phyloP scores from a whole-genome alignment of 1,140 invertebrate genomes.

The Drosophila mauritiana region DNA sequence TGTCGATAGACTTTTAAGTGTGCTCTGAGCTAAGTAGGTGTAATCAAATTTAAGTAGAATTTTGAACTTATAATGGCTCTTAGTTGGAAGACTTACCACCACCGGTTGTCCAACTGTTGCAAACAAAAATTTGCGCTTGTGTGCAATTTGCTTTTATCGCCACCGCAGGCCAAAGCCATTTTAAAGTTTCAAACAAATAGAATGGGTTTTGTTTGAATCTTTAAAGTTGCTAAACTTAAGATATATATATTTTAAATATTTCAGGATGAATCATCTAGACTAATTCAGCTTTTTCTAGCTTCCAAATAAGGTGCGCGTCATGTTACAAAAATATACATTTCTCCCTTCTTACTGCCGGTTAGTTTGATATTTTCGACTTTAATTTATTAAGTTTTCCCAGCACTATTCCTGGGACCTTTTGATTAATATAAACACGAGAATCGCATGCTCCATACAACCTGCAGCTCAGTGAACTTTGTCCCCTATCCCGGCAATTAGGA shows the following conservation, averaged over 20 bases:
- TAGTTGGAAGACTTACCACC: neutral
- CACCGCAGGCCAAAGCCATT: neutral
- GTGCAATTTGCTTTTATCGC: neutral
- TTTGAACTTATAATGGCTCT: slow-evolving; percentile 1
- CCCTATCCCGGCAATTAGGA: slow-evolving; percentile 7
- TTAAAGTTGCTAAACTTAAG: too few species aligned
- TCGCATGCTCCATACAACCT: slow-evolving; percentile 14
- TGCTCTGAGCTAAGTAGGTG: slow-evolving; percentile 1
- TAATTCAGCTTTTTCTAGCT: too few species aligned
- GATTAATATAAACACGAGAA: slow-evolving; percentile 33
- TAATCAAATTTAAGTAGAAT: neutral
- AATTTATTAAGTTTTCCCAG: slow-evolving; percentile 13
- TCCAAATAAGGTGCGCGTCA: too few species aligned
- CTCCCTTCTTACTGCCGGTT: too few species aligned
- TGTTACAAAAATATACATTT: too few species aligned
- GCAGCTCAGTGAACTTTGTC: slow-evolving; percentile 47
- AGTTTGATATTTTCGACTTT: neutral
- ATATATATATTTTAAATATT: too few species aligned
- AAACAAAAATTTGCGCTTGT: neutral
- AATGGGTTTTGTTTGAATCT: too few species aligned
- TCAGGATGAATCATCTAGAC: too few species aligned
- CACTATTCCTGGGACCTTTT: slow-evolving; percentile 9
- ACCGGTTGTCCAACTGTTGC: neutral
- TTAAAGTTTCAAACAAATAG: too few species aligned
- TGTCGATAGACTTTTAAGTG: neutral